Evolutionary conservation across 2,113 vertebrate genomes (phyloP).

Genomic region (Megalops atlanticus): DNA sequence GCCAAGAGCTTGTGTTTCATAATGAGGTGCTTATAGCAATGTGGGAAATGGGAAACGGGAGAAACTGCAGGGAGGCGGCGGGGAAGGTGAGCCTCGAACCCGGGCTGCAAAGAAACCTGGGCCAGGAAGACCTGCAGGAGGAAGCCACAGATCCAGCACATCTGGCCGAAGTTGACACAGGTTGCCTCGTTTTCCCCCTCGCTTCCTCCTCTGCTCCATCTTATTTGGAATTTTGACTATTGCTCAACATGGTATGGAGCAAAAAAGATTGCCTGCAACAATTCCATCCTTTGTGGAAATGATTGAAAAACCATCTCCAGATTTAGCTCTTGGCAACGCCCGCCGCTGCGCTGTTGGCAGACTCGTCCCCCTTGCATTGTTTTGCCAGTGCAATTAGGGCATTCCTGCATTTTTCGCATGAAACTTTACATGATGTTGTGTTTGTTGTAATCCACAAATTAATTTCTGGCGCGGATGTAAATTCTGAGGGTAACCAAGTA

Average conservation of each 20-base stretch:
- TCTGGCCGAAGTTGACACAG: conserved; percentile 5
- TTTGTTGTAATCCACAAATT: conserved; percentile 76
- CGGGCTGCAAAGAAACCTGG: neutral
- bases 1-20: conserved; percentile 17
- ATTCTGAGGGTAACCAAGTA: conserved; percentile 73
- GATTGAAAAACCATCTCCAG: conserved; percentile 39
- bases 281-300: conserved; percentile 30
- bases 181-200: neutral
- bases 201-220: neutral
- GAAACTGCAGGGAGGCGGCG: no score
- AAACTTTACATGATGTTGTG: conserved; percentile 65
- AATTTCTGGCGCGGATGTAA: conserved; percentile 72
- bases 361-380: conserved; percentile 16
- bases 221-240: conserved; percentile 24
- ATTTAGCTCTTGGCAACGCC: conserved; percentile 33
- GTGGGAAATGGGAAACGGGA: conserved; percentile 23
- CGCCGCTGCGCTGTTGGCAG: conserved; percentile 24
- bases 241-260: conserved; percentile 22
- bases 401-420: conserved; percentile 71
- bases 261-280: conserved; percentile 23
- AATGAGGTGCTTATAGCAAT: conserved; percentile 15
- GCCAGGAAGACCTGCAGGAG: neutral
- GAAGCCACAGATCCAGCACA: conserved; percentile 13
- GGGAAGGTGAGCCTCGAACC: neutral
- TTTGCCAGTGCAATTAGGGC: conserved; percentile 69